phyloP scores from a whole-genome alignment of 2,888 invertebrate genomes.

The Barypeithes pellucidus region DNA sequence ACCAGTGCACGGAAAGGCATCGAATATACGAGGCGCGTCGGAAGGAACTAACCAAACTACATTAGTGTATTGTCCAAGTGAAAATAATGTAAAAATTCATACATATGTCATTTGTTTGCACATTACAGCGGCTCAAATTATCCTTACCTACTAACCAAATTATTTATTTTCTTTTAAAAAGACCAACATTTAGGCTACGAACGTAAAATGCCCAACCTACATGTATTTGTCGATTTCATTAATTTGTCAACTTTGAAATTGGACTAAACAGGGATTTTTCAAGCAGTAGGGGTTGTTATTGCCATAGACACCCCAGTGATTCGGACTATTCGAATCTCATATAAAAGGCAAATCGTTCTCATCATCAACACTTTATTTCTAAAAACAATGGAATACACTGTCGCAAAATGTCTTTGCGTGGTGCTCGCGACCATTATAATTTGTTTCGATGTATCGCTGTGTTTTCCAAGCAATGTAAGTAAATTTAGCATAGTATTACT shows the following conservation, averaged over 20 bases:
- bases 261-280: constrained; percentile 56
- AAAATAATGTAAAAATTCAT: too few species aligned
- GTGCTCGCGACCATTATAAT: constrained; percentile 1
- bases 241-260: constrained; percentile 30
- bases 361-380: constrained; percentile 12
- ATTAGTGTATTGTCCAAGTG: too few species aligned
- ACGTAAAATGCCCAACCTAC: constrained; percentile 1
- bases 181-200: not conserved
- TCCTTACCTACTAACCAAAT: too few species aligned
- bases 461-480: constrained; percentile 26
- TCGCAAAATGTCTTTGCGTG: constrained; percentile 3
- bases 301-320: constrained; percentile 60
- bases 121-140: too few species aligned
- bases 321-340: constrained; percentile 10
- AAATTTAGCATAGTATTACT: too few species aligned
- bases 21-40: not conserved
- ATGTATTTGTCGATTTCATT: constrained; percentile 12
- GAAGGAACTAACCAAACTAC: too few species aligned
- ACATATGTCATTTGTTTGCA: not conserved
- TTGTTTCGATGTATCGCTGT: constrained; percentile 14
- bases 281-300: constrained; percentile 65
- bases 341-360: constrained; percentile 14
- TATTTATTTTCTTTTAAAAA: too few species aligned
- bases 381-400: constrained; percentile 15
- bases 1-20: not conserved